These are phyloP conservation scores for Cheilosia impressa DNA, from an alignment of 2,888 invertebrate genomes.

Conservation along the genomic window DNA sequence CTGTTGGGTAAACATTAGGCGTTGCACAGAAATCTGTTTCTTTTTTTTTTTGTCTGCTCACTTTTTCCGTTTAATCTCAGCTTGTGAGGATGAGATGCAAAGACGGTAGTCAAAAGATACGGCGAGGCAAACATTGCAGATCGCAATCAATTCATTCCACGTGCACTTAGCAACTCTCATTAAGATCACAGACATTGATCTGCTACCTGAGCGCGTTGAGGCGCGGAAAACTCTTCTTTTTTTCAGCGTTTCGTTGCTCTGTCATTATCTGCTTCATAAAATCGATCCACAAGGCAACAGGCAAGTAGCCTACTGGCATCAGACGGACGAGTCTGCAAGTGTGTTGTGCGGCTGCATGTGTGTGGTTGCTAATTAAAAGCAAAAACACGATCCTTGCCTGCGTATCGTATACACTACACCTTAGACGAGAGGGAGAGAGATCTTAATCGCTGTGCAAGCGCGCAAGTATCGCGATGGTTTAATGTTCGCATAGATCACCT, in stretches of 20 bases:
- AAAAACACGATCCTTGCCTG: conserved; percentile 71
- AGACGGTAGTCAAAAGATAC: conserved; percentile 47
- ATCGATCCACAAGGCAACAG: conserved; percentile 67
- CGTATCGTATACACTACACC: conserved; percentile 63
- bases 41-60: not conserved
- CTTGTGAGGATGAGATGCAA: conserved; percentile 25
- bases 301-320: conserved; percentile 5
- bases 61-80: not conserved
- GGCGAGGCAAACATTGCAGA: conserved; percentile 50
- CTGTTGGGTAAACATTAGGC: conserved; percentile 29
- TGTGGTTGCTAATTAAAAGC: conserved; percentile 72
- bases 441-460: conserved; percentile 64
- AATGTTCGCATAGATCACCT: conserved; percentile 75
- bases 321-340: conserved; percentile 2
- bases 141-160: conserved; percentile 68
- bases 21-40: conserved; percentile 3
- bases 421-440: conserved; percentile 47
- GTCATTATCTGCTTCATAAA: conserved; percentile 67
- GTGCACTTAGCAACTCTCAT: conserved; percentile 74
- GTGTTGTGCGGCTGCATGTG: conserved; percentile 17
- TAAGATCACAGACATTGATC: conserved; percentile 72
- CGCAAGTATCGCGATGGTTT: conserved; percentile 65
- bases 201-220: conserved; percentile 57
- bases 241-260: conserved; percentile 9
- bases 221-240: conserved; percentile 6